Evolutionary conservation across 1,140 invertebrate species (phyloP).

Genomic region (Drosophila pruinosa): DNA sequence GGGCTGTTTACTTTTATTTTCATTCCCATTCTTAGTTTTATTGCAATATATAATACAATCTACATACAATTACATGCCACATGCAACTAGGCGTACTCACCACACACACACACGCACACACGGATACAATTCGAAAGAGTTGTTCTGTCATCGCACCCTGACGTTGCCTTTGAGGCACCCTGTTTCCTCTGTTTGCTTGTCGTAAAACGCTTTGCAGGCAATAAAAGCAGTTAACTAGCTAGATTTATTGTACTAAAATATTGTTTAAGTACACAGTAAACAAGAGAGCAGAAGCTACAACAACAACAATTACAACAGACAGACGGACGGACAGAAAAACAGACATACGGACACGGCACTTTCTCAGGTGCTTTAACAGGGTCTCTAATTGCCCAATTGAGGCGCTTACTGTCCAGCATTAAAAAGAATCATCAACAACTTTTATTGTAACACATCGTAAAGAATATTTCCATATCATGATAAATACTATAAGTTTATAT

Average conservation of each 20-base stretch:
- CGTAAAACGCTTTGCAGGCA: slow-evolving; percentile 80
- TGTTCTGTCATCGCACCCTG: slow-evolving; percentile 1
- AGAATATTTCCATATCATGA: slow-evolving; percentile 13
- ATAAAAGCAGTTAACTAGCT: slow-evolving; percentile 82
- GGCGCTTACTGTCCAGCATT: slow-evolving; percentile 25
- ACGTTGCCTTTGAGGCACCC: slow-evolving; percentile 10
- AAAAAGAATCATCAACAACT: slow-evolving; percentile 31
- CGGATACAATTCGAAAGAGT: slow-evolving; percentile 2
- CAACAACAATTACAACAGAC: slow-evolving; percentile 17
- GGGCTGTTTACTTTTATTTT: slow-evolving; percentile 75
- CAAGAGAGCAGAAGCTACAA: slow-evolving; percentile 47
- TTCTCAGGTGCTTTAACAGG: slow-evolving; percentile 65
- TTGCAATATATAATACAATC: slow-evolving; percentile 74
- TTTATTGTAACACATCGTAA: slow-evolving; percentile 40
- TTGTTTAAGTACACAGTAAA: slow-evolving; percentile 70
- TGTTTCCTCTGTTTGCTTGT: slow-evolving; percentile 56
- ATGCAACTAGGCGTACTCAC: slow-evolving; percentile 25
- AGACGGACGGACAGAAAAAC: not conserved
- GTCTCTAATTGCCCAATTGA: slow-evolving; percentile 45
- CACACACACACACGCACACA: not conserved
- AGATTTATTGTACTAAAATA: slow-evolving; percentile 82
- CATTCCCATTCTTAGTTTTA: slow-evolving; percentile 60
- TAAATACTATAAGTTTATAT: not conserved
- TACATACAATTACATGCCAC: slow-evolving; percentile 64
- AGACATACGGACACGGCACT: slow-evolving; percentile 48